Conservation (phyloP, 92 coral and sea anemone genomes). For the Hydrozoanthus gracilis region DNA sequence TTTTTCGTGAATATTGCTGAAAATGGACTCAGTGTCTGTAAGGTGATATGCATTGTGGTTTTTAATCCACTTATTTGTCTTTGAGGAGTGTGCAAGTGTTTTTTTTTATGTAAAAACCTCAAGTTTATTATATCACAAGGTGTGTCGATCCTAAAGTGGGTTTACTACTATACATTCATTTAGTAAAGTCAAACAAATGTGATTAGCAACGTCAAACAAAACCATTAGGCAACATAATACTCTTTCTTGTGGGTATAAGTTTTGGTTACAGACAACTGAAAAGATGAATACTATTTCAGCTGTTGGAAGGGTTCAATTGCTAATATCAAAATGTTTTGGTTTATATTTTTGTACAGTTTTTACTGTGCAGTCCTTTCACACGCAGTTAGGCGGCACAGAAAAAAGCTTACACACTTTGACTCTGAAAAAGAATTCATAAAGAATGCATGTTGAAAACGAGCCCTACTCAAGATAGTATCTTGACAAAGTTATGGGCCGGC, state of each 20-base stretch:
- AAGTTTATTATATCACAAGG: neutral
- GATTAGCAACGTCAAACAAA: too few relatives aligned
- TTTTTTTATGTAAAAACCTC: neutral
- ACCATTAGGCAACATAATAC: neutral
- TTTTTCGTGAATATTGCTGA: neutral
- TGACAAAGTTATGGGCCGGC: neutral
- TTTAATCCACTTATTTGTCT: slow-evolving; percentile 26
- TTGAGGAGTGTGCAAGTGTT: neutral
- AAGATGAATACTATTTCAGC: too few relatives aligned
- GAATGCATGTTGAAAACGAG: too few relatives aligned
- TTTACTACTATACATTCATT: neutral
- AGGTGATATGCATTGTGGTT: slow-evolving; percentile 28
- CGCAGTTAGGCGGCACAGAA: too few relatives aligned
- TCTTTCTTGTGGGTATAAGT: neutral
- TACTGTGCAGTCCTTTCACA: too few relatives aligned
- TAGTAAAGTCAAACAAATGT: neutral
- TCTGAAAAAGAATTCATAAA: too few relatives aligned
- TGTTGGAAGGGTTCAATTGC: too few relatives aligned
- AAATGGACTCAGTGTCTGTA: neutral
- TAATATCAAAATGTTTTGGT: too few relatives aligned
- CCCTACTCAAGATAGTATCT: neutral
- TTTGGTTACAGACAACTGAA: too few relatives aligned
- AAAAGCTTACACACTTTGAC: neutral
- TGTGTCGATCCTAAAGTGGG: slow-evolving; percentile 29
- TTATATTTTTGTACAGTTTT: too few relatives aligned